Conservation (phyloP, 2,113 vertebrate species). For the Rhinoptilus africanus region DNA sequence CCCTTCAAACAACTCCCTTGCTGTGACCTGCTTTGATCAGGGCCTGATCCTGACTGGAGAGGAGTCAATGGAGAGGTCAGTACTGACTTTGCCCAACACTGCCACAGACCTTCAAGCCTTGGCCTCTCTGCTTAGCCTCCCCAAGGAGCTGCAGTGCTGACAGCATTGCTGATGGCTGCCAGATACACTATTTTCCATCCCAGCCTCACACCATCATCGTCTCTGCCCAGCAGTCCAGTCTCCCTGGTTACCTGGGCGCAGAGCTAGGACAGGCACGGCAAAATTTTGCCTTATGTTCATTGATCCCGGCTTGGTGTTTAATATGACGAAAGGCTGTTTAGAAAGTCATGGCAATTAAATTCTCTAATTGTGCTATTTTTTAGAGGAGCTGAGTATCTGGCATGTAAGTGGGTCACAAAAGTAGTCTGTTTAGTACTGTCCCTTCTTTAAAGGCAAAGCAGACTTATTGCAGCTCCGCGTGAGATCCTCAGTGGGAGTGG, state of each 20-base stretch:
- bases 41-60: not conserved
- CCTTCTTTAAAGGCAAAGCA: not conserved
- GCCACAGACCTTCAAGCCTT: not conserved
- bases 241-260: not conserved
- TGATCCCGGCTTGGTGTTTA: not conserved
- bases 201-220: not conserved
- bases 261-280: not conserved
- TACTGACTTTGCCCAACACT: not conserved
- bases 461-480: not conserved
- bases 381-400: not conserved
- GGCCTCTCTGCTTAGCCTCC: not conserved
- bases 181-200: not conserved
- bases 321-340: not conserved
- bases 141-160: not conserved
- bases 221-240: not conserved
- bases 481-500: not conserved
- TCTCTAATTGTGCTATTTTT: not conserved
- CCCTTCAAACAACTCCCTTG: not conserved
- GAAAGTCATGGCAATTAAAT: not conserved
- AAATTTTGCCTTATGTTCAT: not conserved
- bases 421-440: not conserved
- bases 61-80: not conserved
- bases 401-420: not conserved
- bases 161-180: not conserved
- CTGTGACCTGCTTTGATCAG: not conserved